Evolutionary conservation across 1,140 invertebrate species (phyloP).

Genomic region (Limonius californicus): DNA sequence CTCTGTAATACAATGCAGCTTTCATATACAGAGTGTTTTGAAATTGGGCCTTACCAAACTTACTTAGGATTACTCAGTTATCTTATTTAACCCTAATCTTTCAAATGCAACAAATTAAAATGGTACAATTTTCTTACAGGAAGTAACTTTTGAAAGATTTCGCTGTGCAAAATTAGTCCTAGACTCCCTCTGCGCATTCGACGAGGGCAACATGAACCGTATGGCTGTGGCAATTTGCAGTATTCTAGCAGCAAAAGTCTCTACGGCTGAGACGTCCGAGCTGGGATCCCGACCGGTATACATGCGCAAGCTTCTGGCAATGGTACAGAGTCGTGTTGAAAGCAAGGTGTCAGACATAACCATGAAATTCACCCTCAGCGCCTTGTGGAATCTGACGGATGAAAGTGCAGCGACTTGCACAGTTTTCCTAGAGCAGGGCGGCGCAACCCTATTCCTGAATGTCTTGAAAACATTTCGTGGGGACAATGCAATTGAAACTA

Average conservation of each 20-base stretch:
- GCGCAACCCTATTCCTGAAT: slow-evolving; percentile 65
- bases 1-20: no score
- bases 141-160: slow-evolving; percentile 70
- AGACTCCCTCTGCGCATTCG: slow-evolving; percentile 69
- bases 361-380: slow-evolving; percentile 76
- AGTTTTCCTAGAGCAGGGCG: slow-evolving; percentile 66
- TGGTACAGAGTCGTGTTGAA: slow-evolving; percentile 64
- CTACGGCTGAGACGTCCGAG: slow-evolving; percentile 68
- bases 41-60: no score
- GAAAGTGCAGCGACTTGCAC: slow-evolving; percentile 70
- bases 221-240: slow-evolving; percentile 83
- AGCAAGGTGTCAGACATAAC: slow-evolving; percentile 65
- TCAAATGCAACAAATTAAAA: no score
- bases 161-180: slow-evolving; percentile 72
- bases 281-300: slow-evolving; percentile 67
- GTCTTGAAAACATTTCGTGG: slow-evolving; percentile 63
- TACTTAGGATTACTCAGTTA: no score
- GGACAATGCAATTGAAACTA: slow-evolving; percentile 70
- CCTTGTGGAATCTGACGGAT: slow-evolving; percentile 81
- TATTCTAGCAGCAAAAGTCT: slow-evolving; percentile 69
- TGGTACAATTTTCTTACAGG: slow-evolving; percentile 51
- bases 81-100: no score
- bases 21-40: no score
- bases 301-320: slow-evolving; percentile 69
- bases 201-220: slow-evolving; percentile 71